Evolutionary conservation across 2,113 vertebrate genomes (phyloP).

Genomic region (Notarius quadriscutis): DNA sequence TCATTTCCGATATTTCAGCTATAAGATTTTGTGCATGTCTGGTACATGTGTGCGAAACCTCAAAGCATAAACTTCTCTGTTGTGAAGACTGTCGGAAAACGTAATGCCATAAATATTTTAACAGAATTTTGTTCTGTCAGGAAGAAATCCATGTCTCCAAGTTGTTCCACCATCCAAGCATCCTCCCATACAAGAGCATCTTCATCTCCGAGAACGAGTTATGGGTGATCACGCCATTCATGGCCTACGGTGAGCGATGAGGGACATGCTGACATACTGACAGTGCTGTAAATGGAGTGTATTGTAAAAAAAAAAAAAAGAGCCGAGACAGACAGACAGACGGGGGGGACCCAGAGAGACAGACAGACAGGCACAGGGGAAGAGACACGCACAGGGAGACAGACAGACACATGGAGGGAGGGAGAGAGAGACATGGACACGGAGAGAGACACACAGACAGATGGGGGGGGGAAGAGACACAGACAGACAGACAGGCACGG

Average conservation of each 20-base stretch:
- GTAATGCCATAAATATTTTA: not conserved
- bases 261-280: no score
- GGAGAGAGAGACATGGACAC: no score
- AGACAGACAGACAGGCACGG: no score
- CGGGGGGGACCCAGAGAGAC: no score
- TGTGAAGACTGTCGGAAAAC: not conserved
- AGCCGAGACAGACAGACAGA: not conserved
- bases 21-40: not conserved
- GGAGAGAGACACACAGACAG: no score
- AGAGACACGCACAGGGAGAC: no score
- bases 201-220: slow-evolving; percentile 95
- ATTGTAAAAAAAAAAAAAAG: not conserved
- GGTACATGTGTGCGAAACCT: not conserved
- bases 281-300: not conserved
- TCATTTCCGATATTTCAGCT: not conserved
- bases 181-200: slow-evolving; percentile 91
- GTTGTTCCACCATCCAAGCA: slow-evolving; percentile 92
- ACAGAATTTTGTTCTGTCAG: slow-evolving; percentile 59
- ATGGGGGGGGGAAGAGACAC: no score
- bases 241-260: slow-evolving; percentile 88
- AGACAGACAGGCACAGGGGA: no score
- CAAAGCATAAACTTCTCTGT: not conserved
- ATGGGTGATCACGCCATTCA: slow-evolving; percentile 96
- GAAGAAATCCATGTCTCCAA: slow-evolving; percentile 94
- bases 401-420: no score